Percentiles rank a stretch among this genome's conserved stretches.
Evolutionary conservation across 2,888 invertebrate genomes (phyloP).

Genomic region (Odontocolon sp.): DNA sequence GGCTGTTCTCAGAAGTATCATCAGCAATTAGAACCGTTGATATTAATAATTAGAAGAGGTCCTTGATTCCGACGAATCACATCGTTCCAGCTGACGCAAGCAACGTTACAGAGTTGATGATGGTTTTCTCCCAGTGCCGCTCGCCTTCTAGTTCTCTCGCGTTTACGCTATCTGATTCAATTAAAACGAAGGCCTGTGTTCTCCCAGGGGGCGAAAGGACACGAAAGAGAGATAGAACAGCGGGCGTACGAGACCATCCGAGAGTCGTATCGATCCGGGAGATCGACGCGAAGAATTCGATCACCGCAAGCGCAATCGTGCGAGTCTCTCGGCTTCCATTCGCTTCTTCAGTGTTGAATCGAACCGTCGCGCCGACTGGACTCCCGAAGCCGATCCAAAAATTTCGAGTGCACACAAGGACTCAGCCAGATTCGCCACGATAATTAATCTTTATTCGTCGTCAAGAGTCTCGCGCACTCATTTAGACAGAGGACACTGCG

Average conservation of each 20-base stretch:
- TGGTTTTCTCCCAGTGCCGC: conserved; percentile 43
- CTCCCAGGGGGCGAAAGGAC: conserved; percentile 13
- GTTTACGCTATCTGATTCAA: conserved; percentile 64
- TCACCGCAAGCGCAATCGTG: conserved; percentile 43
- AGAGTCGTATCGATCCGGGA: conserved; percentile 56
- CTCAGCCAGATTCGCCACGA: conserved; percentile 24
- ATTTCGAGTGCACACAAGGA: conserved; percentile 36
- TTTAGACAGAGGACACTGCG: not conserved
- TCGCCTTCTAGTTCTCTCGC: conserved; percentile 59
- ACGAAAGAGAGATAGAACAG: conserved; percentile 41
- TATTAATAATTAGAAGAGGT: conserved; percentile 2
- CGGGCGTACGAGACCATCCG: conserved; percentile 26
- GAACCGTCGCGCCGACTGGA: conserved; percentile 4
- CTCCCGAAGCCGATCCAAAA: conserved; percentile 18
- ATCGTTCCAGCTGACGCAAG: conserved; percentile 42
- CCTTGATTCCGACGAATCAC: conserved; percentile 30
- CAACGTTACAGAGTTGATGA: conserved; percentile 18
- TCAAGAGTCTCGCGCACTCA: not conserved
- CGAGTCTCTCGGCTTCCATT: conserved; percentile 11
- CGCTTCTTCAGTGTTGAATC: not conserved
- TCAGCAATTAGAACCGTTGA: conserved; percentile 16
- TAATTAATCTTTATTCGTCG: conserved; percentile 59
- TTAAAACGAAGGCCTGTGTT: conserved; percentile 64
- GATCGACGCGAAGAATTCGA: conserved; percentile 61
- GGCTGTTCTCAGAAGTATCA: not conserved